Evolutionary conservation across 2,888 invertebrate species (phyloP).

Genomic region (Xylophagus ater): DNA sequence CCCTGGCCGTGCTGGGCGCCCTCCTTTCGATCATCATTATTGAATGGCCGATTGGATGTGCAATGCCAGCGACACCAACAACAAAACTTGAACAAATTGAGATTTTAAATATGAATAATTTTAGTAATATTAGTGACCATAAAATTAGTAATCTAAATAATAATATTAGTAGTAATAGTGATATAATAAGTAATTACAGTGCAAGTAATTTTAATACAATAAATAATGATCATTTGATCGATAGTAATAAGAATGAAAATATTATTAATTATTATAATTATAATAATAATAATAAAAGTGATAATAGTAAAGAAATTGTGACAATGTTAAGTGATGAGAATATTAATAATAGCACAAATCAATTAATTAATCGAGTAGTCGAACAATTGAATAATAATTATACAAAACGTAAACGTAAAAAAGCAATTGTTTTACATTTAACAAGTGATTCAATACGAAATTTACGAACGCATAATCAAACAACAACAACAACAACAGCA

Average conservation of each 20-base stretch:
- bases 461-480: constrained; percentile 12
- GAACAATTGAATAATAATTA: constrained; percentile 8
- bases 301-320: constrained; percentile 11
- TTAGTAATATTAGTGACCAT: not conserved
- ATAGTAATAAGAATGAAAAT: constrained; percentile 11
- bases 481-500: not conserved
- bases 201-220: not conserved
- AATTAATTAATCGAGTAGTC: constrained; percentile 8
- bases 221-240: constrained; percentile 12
- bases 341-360: constrained; percentile 6
- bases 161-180: constrained; percentile 18
- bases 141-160: not conserved
- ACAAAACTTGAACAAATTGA: not conserved
- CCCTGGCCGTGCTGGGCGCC: constrained; percentile 41
- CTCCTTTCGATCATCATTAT: constrained; percentile 35
- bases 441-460: constrained; percentile 7
- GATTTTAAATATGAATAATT: not conserved
- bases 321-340: constrained; percentile 11
- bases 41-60: constrained; percentile 34
- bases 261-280: constrained; percentile 16
- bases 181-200: constrained; percentile 14
- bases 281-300: constrained; percentile 12
- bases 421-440: constrained; percentile 5
- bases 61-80: constrained; percentile 28
- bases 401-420: constrained; percentile 12